Evolutionary conservation across 2,888 invertebrate genomes (phyloP).

Genomic region (Endotricha flammealis): DNA sequence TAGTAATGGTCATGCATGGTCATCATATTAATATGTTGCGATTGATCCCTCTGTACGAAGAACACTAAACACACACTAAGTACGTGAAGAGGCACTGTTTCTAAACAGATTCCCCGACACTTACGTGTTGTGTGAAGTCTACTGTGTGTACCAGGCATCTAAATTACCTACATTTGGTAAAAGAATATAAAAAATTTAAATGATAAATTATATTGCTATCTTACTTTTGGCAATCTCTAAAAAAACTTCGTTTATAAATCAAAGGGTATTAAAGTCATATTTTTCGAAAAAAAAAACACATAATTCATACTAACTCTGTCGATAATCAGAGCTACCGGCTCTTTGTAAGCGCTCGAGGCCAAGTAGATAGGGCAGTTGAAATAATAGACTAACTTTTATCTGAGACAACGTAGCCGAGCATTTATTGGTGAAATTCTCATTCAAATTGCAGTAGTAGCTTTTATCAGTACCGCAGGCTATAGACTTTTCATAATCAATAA

Average conservation of each 20-base stretch:
- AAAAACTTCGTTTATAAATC: conserved; percentile 40
- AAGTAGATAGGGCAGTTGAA: conserved; percentile 30
- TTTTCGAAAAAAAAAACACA: conserved; percentile 49
- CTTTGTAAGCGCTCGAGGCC: conserved; percentile 28
- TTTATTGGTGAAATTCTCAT: conserved; percentile 37
- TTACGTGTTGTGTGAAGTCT: too few relatives aligned
- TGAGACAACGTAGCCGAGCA: conserved; percentile 31
- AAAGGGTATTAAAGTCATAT: conserved; percentile 31
- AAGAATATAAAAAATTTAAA: too few relatives aligned
- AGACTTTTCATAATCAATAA: conserved; percentile 39
- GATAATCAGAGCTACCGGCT: conserved; percentile 36
- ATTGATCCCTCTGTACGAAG: too few relatives aligned
- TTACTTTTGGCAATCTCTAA: too few relatives aligned
- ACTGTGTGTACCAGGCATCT: too few relatives aligned
- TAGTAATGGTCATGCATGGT: too few relatives aligned
- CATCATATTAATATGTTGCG: too few relatives aligned
- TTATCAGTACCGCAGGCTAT: conserved; percentile 38
- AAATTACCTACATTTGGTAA: too few relatives aligned
- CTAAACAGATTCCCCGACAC: too few relatives aligned
- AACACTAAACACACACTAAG: too few relatives aligned
- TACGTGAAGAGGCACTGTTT: too few relatives aligned
- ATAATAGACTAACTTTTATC: conserved; percentile 52
- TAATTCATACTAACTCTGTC: conserved; percentile 45
- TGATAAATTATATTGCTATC: too few relatives aligned
- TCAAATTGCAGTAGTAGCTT: conserved; percentile 46